Evolutionary conservation across 2,797 vertebrate species (phyloP), one percentile per base, ranked within the genome.

Genomic region (Notolepis coatsorum): DNA sequence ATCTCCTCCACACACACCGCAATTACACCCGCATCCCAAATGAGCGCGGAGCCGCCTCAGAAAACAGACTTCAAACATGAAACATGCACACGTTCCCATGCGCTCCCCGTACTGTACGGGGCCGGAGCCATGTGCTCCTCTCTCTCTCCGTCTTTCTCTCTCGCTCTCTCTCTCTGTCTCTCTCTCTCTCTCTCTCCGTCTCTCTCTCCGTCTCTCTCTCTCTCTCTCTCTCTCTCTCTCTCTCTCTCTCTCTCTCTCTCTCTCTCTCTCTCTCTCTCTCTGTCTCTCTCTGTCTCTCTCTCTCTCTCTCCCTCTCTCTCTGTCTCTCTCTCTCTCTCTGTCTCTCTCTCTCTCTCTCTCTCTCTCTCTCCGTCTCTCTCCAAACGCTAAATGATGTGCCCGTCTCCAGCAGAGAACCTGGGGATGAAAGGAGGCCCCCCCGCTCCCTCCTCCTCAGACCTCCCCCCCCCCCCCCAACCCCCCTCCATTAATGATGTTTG

Each of bases 1-100:
- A 99, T 99, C 95, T 97, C 93, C 91, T n/a, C n/a, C n/a, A n/a
- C n/a, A n/a, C n/a, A 84, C 91, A 92, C 94, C 92, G 94, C 96
- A 98, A 98, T 98, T 98, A 97, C 91, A 87, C 90, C 93, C 94
- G 95, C 89, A 92, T 95, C 93, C n/a, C 92, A 95, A 88, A 94
- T 94, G 92, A 96, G 93, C 89, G 70, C 78, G 81, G 87, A 92
- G 91, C 92, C 88, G 90, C 90, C 91, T 91, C 87, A 75, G 88
- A 89, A n/a, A 86, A 89, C 89, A 86, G 87, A 94, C 92, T 91
- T 93, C 91, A 93, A 93, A 91, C 81, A 85, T 86, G 82, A 80
- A n/a, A 85, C 88, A 91, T 88, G 90, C 75, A 82, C 88, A 82
- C 89, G 88, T 89, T 88, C 88, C 84, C 80, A 47, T 37, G 45